Evolutionary conservation across 2,888 invertebrate genomes (phyloP).

Genomic region (Noctua fimbriata): DNA sequence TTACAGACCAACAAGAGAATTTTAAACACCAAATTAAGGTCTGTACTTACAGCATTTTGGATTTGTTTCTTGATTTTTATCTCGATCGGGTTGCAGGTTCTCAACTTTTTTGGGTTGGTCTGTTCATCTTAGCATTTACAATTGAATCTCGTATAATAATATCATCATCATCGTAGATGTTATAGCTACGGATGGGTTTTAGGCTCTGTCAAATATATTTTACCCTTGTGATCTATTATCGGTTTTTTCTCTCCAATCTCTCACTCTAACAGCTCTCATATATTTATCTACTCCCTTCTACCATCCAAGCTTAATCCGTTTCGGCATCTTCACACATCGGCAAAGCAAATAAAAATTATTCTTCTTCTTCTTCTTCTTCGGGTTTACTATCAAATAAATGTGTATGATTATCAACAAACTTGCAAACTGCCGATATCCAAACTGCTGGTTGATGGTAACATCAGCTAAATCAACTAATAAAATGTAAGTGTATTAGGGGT

Average conservation of each 20-base stretch:
- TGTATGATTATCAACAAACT: not conserved
- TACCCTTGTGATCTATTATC: not conserved
- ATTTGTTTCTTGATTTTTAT: conserved; percentile 1
- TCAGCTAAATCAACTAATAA: not conserved
- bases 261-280: not conserved
- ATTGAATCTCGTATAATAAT: not conserved
- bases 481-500: not conserved
- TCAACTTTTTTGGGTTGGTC: not conserved
- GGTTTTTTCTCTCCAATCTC: not conserved
- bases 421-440: not conserved
- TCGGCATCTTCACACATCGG: not conserved
- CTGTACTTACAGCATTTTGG: not conserved
- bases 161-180: not conserved
- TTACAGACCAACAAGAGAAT: conserved; percentile 49
- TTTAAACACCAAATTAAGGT: conserved; percentile 36
- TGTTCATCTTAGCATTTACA: not conserved
- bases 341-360: too few relatives aligned
- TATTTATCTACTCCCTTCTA: not conserved
- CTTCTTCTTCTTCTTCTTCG: too few relatives aligned
- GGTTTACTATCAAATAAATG: not conserved
- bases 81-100: not conserved
- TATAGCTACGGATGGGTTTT: not conserved
- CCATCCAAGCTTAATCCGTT: not conserved
- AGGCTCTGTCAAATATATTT: not conserved
- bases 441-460: not conserved